Conservation (phyloP, 2,888 invertebrate species). For the Atrina japonica region DNA sequence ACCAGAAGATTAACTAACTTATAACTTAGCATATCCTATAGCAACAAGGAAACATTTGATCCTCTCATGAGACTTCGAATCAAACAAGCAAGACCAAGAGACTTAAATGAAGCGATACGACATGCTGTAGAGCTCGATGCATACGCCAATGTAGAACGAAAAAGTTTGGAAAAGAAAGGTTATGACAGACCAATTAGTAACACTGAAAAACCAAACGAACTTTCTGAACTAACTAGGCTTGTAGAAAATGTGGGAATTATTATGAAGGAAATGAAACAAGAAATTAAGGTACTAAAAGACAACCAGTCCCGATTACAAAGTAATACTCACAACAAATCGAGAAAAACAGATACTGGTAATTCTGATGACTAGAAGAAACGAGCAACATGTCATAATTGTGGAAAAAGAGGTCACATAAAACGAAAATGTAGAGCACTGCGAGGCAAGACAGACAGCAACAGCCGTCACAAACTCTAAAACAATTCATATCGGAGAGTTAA, state of each 20-base stretch:
- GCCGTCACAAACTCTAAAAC: no score
- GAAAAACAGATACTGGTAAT: no score
- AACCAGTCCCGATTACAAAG: no score
- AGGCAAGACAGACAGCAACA: background rate
- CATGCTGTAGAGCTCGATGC: constrained; percentile 31
- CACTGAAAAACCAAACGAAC: no score
- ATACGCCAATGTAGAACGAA: constrained; percentile 20
- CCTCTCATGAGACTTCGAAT: constrained; percentile 23
- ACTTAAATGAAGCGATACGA: constrained; percentile 30
- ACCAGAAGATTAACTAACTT: constrained; percentile 26
- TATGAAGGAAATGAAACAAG: no score
- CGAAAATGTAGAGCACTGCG: background rate
- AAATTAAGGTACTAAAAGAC: no score
- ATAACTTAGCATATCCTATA: constrained; percentile 30
- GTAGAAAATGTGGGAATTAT: no score
- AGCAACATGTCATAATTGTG: constrained; percentile 1
- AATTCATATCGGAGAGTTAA: background rate
- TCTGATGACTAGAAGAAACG: background rate
- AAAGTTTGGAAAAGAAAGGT: no score
- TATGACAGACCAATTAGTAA: no score
- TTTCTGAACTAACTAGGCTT: no score
- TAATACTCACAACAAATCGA: no score
- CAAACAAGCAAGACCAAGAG: constrained; percentile 21
- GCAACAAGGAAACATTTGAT: constrained; percentile 26
- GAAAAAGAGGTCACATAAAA: background rate